Evolutionary conservation across 92 coral and sea anemone species (phyloP), one percentile per base, ranked within the genome.

Genomic region (Pocillopora meandrina): DNA sequence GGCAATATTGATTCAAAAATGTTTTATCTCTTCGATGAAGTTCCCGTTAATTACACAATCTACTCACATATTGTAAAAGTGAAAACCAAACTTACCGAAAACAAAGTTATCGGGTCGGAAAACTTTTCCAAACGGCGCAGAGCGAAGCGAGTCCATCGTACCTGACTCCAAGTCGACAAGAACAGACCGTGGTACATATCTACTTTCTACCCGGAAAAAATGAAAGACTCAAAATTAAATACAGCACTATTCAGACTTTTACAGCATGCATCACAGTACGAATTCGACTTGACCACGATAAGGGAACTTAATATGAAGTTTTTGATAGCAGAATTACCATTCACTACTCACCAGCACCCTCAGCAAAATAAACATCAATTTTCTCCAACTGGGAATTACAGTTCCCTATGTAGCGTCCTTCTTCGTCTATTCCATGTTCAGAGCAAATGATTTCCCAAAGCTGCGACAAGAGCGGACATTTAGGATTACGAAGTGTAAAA

Each of bases 151-250:
- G 60, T 96, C 99, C 96, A 94, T 90, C 14, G 96, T 92, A 49
- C 99, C 99, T 2, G 99, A 89, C 85, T 96, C 99, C 76, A 96
- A 78, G 85, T 96, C 99, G 72, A 96, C 99, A 71, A 94, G 84
- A 35, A 94, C 89, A 0, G 95, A 86, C 16, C 99, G 90, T 19
- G 99, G 99, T 4, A 96, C 99, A 84, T 92, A 96, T 69, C 98
- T 88, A 16, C 87, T 78, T 10, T 91, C 99, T 96, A 76, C 62
- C 13, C 23, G 72, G 17, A 18, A 52, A 62, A 52, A 73, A 62
- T 10, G 7, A 58, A 69, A 5, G 23, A 70, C 58, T 57, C 66
- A 9, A 59, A 81, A 33, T 31, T 26, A 59, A 81, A 11, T 26
- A 42, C 59, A 74, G 63, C 62, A 34, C 61, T 83, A 21, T 47